phyloP scores from a whole-genome alignment of 2,888 invertebrate species.

The Drosophila atripex region DNA sequence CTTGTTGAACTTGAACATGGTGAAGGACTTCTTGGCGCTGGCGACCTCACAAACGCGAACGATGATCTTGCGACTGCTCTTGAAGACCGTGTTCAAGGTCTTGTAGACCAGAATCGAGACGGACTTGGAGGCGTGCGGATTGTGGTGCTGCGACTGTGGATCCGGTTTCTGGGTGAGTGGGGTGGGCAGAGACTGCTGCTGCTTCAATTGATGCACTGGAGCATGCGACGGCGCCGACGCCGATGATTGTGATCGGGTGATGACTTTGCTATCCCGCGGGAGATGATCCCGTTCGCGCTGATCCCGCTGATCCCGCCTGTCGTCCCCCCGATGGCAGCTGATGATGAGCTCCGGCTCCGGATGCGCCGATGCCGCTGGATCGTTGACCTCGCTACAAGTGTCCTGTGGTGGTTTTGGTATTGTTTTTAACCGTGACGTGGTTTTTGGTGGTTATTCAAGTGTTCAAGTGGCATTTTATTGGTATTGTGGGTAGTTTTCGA shows the following conservation, averaged over 20 bases:
- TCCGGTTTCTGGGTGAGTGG: constrained; percentile 65
- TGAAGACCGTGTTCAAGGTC: constrained; percentile 84
- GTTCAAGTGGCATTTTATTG: constrained; percentile 14
- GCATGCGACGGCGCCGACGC: constrained; percentile 72
- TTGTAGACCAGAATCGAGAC: constrained; percentile 84
- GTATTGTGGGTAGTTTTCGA: constrained; percentile 27
- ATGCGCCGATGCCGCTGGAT: constrained; percentile 65
- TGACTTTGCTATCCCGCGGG: constrained; percentile 69
- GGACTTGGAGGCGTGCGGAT: constrained; percentile 81
- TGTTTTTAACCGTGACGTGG: constrained; percentile 7
- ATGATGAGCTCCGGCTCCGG: constrained; percentile 80
- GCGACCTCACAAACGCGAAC: constrained; percentile 84
- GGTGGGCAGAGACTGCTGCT: constrained; percentile 79
- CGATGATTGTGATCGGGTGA: constrained; percentile 82
- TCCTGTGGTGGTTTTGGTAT: constrained; percentile 64
- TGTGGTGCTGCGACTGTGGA: constrained; percentile 59
- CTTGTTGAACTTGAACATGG: constrained; percentile 89
- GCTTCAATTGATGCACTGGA: constrained; percentile 79
- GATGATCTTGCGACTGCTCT: constrained; percentile 84
- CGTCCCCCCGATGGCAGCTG: constrained; percentile 63
- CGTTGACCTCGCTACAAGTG: constrained; percentile 73
- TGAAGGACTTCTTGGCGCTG: constrained; percentile 84
- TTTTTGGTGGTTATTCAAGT: constrained; percentile 29
- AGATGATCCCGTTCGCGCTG: constrained; percentile 45
- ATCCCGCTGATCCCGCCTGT: constrained; percentile 39